These are phyloP conservation scores for Zosterops hypoxanthus DNA, from an alignment of 2,113 vertebrate genomes.

Conservation along the genomic window DNA sequence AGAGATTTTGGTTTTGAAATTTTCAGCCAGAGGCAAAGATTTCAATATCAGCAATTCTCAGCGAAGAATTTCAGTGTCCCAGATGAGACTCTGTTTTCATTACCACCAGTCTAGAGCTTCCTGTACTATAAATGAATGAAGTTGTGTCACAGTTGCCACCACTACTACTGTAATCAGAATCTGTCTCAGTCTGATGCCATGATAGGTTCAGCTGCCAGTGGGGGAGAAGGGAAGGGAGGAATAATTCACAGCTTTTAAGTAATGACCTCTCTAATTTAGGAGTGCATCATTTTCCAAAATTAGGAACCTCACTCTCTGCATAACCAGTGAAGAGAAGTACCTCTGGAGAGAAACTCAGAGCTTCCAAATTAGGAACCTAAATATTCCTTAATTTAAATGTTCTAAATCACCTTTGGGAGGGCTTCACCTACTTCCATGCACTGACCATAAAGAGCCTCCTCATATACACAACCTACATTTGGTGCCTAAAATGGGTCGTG, in stretches of 20 bases:
- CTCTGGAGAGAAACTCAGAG: not conserved
- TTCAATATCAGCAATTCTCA: not conserved
- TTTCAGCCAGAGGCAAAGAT: not conserved
- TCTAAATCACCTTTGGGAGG: not conserved
- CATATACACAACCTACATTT: not conserved
- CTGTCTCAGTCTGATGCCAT: not conserved
- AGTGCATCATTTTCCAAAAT: not conserved
- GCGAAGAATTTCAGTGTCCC: not conserved
- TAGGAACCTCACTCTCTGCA: not conserved
- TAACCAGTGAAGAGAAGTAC: not conserved
- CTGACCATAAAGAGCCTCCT: not conserved
- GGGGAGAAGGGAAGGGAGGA: not conserved
- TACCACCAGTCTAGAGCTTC: not conserved
- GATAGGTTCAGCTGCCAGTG: not conserved
- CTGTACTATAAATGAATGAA: not conserved
- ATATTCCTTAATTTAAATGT: constrained; percentile 1
- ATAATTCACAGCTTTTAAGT: not conserved
- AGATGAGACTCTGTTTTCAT: not conserved
- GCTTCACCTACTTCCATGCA: not conserved
- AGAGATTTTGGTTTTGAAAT: not conserved
- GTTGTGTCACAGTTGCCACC: not conserved
- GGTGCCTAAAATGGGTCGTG: not conserved
- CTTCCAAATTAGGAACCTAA: constrained; percentile 3
- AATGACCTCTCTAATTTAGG: constrained; percentile 8
- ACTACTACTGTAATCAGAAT: not conserved